A percentile compares a stretch with the other conserved stretches of the same genome.
phyloP scores from a whole-genome alignment of 2,888 invertebrate species.

The Doris montereyensis region DNA sequence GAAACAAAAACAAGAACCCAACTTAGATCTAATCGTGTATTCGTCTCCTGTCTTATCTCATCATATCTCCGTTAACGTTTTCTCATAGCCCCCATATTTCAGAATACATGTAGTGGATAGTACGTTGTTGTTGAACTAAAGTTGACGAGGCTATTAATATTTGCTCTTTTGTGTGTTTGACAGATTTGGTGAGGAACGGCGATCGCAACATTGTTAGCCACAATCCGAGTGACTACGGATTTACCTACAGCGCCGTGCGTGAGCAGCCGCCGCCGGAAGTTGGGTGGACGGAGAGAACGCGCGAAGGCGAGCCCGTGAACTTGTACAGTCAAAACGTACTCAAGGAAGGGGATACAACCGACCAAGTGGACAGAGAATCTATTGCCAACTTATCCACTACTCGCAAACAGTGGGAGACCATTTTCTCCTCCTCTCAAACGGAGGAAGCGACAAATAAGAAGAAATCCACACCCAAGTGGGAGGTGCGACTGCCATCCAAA shows the following conservation, averaged over 20 bases:
- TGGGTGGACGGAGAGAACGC: conserved; percentile 35
- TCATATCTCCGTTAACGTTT: no score
- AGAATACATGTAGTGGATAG: no score
- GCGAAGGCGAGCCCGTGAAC: conserved; percentile 14
- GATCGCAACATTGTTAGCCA: no score
- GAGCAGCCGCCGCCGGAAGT: conserved; percentile 37
- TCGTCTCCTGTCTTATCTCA: no score
- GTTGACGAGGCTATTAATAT: no score
- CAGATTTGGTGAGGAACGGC: no score
- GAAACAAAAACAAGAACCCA: no score
- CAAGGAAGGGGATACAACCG: conserved; percentile 58
- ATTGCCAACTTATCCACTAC: conserved; percentile 62
- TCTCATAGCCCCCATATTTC: no score
- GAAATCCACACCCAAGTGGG: conserved; percentile 42
- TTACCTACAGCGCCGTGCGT: conserved; percentile 33
- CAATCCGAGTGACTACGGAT: conserved; percentile 41
- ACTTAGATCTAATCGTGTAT: no score
- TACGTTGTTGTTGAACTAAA: no score
- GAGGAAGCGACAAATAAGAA: conserved; percentile 21
- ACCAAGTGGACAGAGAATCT: conserved; percentile 60
- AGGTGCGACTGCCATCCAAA: conserved; percentile 36
- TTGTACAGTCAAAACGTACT: conserved; percentile 62
- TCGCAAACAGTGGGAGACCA: conserved; percentile 59
- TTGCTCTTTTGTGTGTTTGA: no score
- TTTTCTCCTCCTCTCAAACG: conserved; percentile 32